Evolutionary conservation across 2,113 vertebrate species (phyloP).

Genomic region (Prochilodus magdalenae): DNA sequence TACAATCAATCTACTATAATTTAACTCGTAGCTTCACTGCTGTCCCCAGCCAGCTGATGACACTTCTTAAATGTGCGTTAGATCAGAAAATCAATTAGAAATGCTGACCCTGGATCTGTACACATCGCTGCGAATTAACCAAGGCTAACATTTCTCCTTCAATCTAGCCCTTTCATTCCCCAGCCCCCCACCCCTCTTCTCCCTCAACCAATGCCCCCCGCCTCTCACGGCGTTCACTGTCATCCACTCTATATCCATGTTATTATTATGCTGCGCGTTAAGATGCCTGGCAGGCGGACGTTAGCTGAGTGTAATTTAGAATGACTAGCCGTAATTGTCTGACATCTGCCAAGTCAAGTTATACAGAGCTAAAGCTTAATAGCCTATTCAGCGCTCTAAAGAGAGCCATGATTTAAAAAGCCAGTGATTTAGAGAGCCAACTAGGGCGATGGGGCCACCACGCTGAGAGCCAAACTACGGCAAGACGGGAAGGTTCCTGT

Average conservation of each 20-base stretch:
- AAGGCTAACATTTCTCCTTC: background rate
- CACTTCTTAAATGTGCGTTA: background rate
- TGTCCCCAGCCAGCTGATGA: too few species aligned
- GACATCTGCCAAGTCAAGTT: conserved; percentile 25
- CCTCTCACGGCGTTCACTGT: background rate
- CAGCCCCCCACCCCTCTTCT: background rate
- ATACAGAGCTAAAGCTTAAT: conserved; percentile 3
- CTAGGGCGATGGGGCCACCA: background rate
- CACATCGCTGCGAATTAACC: background rate
- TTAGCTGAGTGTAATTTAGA: conserved; percentile 4
- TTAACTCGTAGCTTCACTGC: background rate
- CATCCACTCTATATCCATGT: background rate
- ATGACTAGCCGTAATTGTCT: conserved; percentile 15
- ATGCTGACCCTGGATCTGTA: background rate
- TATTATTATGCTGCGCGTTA: conserved; percentile 20
- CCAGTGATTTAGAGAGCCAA: background rate
- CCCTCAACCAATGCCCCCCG: too few species aligned
- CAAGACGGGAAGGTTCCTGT: background rate
- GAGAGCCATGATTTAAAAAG: background rate
- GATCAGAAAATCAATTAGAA: conserved; percentile 1
- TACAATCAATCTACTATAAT: too few species aligned
- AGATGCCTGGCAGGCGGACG: conserved; percentile 15
- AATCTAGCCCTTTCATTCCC: background rate
- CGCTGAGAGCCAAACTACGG: background rate
- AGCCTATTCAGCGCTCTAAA: background rate